A percentile compares a stretch with the other conserved stretches of the same genome.
phyloP scores from a whole-genome alignment of 2,888 invertebrate species.

The Eristalis intricaria region DNA sequence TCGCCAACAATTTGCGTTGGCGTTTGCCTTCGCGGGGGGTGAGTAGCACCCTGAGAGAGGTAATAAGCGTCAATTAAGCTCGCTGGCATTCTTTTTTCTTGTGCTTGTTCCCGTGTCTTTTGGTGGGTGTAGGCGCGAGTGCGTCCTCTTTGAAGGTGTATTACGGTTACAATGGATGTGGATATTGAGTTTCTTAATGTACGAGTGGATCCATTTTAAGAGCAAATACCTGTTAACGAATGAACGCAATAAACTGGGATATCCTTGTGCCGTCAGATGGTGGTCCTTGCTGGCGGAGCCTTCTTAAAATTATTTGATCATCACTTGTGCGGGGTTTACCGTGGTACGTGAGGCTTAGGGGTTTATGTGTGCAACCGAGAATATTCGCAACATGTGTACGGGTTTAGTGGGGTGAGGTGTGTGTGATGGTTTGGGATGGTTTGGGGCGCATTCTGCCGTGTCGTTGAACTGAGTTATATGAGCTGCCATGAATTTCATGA shows the following conservation, averaged over 20 bases:
- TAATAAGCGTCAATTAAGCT: slow-evolving; percentile 70
- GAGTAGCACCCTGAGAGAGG: neutral
- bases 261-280: neutral
- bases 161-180: slow-evolving; percentile 46
- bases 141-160: slow-evolving; percentile 10
- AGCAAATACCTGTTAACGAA: slow-evolving; percentile 60
- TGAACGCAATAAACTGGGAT: slow-evolving; percentile 32
- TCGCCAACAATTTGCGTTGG: neutral
- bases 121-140: neutral
- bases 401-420: neutral
- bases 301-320: slow-evolving; percentile 28
- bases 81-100: slow-evolving; percentile 19
- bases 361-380: neutral
- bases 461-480: neutral
- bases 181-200: slow-evolving; percentile 59
- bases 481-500: too few species aligned
- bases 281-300: neutral
- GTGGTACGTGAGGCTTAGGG: neutral
- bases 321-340: slow-evolving; percentile 25
- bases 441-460: neutral
- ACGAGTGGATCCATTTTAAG: slow-evolving; percentile 39
- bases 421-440: too few species aligned
- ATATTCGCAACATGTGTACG: neutral
- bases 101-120: neutral
- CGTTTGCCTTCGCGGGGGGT: neutral